A percentile compares a stretch with the other conserved stretches of the same genome.
Evolutionary conservation across 2,888 invertebrate genomes (phyloP).

Genomic region (Euproctis similis): DNA sequence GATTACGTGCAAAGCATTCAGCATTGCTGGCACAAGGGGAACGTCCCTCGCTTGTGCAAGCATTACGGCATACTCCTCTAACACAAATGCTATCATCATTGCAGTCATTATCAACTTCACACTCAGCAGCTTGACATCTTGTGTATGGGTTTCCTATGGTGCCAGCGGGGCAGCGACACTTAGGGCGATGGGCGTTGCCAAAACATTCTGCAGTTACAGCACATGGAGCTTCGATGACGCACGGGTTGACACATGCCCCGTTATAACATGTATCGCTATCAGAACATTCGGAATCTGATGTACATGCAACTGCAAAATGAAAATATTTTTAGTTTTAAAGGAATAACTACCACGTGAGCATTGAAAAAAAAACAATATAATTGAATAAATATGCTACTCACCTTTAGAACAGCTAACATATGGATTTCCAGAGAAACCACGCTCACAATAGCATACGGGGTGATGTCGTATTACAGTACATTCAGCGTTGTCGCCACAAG

Average conservation of each 20-base stretch:
- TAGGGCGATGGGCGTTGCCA: conserved; percentile 85
- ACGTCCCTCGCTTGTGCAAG: conserved; percentile 79
- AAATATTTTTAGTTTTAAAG: conserved; percentile 5
- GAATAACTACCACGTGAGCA: too few relatives aligned
- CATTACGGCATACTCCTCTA: conserved; percentile 84
- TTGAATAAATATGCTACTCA: conserved; percentile 44
- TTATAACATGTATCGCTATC: conserved; percentile 88
- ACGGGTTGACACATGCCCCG: conserved; percentile 87
- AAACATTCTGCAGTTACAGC: conserved; percentile 90
- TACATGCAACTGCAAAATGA: conserved; percentile 83
- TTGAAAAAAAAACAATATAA: too few relatives aligned
- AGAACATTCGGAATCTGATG: conserved; percentile 87
- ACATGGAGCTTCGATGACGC: conserved; percentile 86
- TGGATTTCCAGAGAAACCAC: conserved; percentile 90
- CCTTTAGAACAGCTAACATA: conserved; percentile 86
- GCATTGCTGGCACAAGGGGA: conserved; percentile 90
- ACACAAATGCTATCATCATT: conserved; percentile 84
- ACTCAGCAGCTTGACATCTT: conserved; percentile 85
- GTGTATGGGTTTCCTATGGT: conserved; percentile 87
- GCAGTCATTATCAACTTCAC: conserved; percentile 86
- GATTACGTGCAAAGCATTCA: conserved; percentile 86
- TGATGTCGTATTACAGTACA: conserved; percentile 89
- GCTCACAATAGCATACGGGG: conserved; percentile 88
- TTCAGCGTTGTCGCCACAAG: conserved; percentile 88
- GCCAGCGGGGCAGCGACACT: conserved; percentile 86